Conservation (phyloP, 2,888 invertebrate genomes). For the Drosophila sordidula region DNA sequence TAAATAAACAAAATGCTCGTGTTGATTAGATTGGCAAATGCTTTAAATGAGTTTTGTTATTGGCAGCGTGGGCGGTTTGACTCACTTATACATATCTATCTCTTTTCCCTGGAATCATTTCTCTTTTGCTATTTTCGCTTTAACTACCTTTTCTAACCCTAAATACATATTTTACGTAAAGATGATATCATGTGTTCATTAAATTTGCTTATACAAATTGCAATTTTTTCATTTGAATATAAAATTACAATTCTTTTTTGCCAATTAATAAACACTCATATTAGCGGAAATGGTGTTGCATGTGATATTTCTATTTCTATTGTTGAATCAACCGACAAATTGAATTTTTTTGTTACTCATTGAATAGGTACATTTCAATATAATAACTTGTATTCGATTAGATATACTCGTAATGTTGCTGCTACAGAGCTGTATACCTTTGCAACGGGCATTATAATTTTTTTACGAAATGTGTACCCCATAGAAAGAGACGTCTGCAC, state of each 20-base stretch:
- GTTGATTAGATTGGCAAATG: conserved; percentile 66
- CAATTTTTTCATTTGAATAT: neutral
- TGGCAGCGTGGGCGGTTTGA: conserved; percentile 10
- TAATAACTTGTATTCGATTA: conserved; percentile 32
- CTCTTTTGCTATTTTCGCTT: neutral
- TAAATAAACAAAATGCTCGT: conserved; percentile 39
- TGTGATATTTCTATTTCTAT: conserved; percentile 18
- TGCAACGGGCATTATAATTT: neutral
- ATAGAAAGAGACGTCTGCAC: neutral
- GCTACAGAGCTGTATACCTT: neutral
- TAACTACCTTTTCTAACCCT: neutral
- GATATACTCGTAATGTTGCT: conserved; percentile 25
- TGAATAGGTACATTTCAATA: conserved; percentile 1
- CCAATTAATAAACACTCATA: conserved; percentile 9
- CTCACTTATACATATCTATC: conserved; percentile 14
- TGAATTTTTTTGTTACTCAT: conserved; percentile 8
- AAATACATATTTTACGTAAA: too few relatives aligned
- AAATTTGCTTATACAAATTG: too few relatives aligned
- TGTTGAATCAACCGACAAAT: conserved; percentile 17
- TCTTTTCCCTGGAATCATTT: neutral
- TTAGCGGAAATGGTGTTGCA: conserved; percentile 18
- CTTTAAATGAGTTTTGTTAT: conserved; percentile 23
- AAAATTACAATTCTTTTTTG: neutral
- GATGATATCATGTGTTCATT: too few relatives aligned
- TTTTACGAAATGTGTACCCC: neutral